Percentiles rank a stretch among this genome's conserved stretches.
These are phyloP conservation scores for Iguana delicatissima DNA, from an alignment of 2,797 vertebrate species.

Conservation along the genomic window DNA sequence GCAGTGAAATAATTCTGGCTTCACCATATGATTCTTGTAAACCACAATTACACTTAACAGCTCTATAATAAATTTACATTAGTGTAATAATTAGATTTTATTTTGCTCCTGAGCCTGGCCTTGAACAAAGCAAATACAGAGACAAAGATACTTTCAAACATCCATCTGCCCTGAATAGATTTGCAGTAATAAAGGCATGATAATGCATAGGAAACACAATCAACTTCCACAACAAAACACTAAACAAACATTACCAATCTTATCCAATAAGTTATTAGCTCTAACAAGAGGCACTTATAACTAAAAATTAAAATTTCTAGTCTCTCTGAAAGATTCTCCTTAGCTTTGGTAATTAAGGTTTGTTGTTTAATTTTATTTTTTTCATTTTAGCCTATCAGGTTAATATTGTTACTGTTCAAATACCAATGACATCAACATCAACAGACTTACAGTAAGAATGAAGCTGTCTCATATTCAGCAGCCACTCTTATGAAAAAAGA, in stretches of 20 bases:
- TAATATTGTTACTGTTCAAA: conserved; percentile 55
- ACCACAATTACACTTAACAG: conserved; percentile 48
- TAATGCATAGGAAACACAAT: conserved; percentile 69
- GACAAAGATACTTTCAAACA: conserved; percentile 48
- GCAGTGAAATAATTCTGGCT: conserved; percentile 33
- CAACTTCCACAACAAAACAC: conserved; percentile 64
- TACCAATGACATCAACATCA: conserved; percentile 52
- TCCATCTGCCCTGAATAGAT: conserved; percentile 61
- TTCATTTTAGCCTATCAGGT: conserved; percentile 50
- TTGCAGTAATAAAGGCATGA: conserved; percentile 70
- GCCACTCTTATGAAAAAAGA: neutral
- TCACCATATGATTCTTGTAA: conserved; percentile 39
- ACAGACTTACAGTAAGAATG: conserved; percentile 13
- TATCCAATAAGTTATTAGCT: conserved; percentile 71
- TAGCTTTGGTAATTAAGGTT: conserved; percentile 50
- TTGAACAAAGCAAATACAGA: conserved; percentile 50
- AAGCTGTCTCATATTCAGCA: conserved; percentile 46
- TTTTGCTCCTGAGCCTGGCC: conserved; percentile 48
- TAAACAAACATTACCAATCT: conserved; percentile 51
- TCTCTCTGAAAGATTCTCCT: conserved; percentile 62
- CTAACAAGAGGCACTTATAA: conserved; percentile 64
- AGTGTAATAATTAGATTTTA: conserved; percentile 56
- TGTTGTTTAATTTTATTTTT: conserved; percentile 48
- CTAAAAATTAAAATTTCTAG: conserved; percentile 64
- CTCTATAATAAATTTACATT: conserved; percentile 48